phyloP scores from a whole-genome alignment of 2,888 invertebrate species.

The Psylliodes chrysocephalus region DNA sequence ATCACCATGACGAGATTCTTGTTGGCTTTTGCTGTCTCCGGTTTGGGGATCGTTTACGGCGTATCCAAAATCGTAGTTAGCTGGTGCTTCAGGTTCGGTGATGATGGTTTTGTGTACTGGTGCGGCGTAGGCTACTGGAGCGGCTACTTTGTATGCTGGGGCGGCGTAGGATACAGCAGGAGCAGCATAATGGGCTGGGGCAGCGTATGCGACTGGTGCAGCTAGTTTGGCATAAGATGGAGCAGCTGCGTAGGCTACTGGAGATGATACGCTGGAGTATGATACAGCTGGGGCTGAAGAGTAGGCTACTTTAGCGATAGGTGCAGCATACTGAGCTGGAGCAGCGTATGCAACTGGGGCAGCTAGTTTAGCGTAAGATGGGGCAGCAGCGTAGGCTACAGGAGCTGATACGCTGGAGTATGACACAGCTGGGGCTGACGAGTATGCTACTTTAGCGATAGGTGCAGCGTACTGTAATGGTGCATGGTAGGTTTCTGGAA shows the following conservation, averaged over 20 bases:
- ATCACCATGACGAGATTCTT: constrained; percentile 67
- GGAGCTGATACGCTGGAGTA: constrained; percentile 50
- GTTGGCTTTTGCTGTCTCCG: constrained; percentile 67
- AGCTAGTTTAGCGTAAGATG: constrained; percentile 59
- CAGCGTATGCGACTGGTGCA: constrained; percentile 31
- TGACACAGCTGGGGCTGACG: constrained; percentile 57
- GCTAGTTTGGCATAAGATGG: too few relatives aligned
- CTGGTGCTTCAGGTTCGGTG: constrained; percentile 51
- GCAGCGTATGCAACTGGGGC: constrained; percentile 57
- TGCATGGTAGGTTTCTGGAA: constrained; percentile 49
- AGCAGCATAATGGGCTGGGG: constrained; percentile 48
- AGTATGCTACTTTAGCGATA: constrained; percentile 45
- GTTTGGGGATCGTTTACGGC: constrained; percentile 58
- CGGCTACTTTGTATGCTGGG: constrained; percentile 50
- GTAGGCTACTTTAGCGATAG: constrained; percentile 39
- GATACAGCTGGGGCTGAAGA: constrained; percentile 54
- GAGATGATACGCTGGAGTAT: constrained; percentile 49
- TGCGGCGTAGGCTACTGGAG: constrained; percentile 48
- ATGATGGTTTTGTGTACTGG: constrained; percentile 47
- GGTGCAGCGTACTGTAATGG: constrained; percentile 39
- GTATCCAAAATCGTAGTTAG: constrained; percentile 54
- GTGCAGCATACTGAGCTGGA: too few relatives aligned
- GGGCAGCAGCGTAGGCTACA: constrained; percentile 39
- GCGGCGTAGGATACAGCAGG: constrained; percentile 58
- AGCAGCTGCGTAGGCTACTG: constrained; percentile 46